Percentiles rank a stretch among this genome's conserved stretches.
Evolutionary conservation across 1,140 invertebrate species (phyloP).

Genomic region (Hylyphantes graminicola): DNA sequence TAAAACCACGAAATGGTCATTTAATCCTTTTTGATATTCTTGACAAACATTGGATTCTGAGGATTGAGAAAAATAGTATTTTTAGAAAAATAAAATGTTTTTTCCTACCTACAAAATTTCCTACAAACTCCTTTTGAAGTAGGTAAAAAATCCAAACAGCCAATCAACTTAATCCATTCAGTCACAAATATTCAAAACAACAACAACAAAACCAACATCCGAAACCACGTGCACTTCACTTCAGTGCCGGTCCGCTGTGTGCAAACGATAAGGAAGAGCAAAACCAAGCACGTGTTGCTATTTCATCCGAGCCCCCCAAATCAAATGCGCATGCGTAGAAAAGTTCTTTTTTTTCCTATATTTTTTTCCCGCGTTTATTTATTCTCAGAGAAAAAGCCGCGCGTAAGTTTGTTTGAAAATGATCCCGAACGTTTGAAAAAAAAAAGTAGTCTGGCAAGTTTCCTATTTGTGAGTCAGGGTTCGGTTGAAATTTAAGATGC

Average conservation of each 20-base stretch:
- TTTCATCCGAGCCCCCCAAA: neutral
- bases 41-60: too few relatives aligned
- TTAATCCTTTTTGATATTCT: too few relatives aligned
- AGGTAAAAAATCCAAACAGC: too few relatives aligned
- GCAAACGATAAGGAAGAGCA: neutral
- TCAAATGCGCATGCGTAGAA: neutral
- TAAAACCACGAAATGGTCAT: too few relatives aligned
- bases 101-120: too few relatives aligned
- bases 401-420: neutral
- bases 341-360: neutral
- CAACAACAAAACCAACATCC: too few relatives aligned
- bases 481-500: slow-evolving; percentile 23
- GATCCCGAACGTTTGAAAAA: neutral
- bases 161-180: too few relatives aligned
- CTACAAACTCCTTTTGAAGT: too few relatives aligned
- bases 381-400: slow-evolving; percentile 1
- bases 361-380: neutral
- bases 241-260: neutral
- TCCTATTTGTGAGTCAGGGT: slow-evolving; percentile 17
- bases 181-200: too few relatives aligned
- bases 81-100: too few relatives aligned
- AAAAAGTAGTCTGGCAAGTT: slow-evolving; percentile 20
- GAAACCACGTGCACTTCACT: slow-evolving; percentile 15
- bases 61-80: too few relatives aligned
- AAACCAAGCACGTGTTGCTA: slow-evolving; percentile 5